Percentiles rank a stretch among this genome's conserved stretches.
phyloP scores from a whole-genome alignment of 2,797 vertebrate genomes.

The Platyrinchus mystaceus region DNA sequence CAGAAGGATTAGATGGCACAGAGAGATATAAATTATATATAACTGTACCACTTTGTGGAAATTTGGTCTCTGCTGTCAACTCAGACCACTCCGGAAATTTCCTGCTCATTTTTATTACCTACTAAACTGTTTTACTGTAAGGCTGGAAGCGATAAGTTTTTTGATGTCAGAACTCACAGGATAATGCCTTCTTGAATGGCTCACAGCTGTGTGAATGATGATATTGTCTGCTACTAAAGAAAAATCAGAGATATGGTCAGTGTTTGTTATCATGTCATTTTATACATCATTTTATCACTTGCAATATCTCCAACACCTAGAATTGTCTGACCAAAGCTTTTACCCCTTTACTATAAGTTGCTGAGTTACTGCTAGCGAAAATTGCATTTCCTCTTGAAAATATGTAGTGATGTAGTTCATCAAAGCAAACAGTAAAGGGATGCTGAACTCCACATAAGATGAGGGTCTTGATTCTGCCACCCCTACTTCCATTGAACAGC shows the following conservation, averaged over 20 bases:
- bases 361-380: slow-evolving; percentile 27
- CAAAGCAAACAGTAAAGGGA: background rate
- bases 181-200: slow-evolving; percentile 59
- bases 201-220: slow-evolving; percentile 61
- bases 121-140: slow-evolving; percentile 51
- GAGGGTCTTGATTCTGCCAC: slow-evolving; percentile 6
- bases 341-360: slow-evolving; percentile 20
- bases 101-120: slow-evolving; percentile 59
- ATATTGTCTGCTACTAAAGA: slow-evolving; percentile 61
- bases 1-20: slow-evolving; percentile 27
- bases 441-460: background rate
- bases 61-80: slow-evolving; percentile 50
- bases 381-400: slow-evolving; percentile 48
- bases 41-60: slow-evolving; percentile 44
- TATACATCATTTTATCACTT: slow-evolving; percentile 59
- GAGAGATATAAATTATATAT: slow-evolving; percentile 53
- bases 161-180: slow-evolving; percentile 55
- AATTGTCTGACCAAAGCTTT: slow-evolving; percentile 56
- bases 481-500: background rate
- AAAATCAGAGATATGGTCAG: slow-evolving; percentile 60
- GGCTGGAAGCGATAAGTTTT: slow-evolving; percentile 55
- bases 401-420: background rate
- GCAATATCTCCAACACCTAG: slow-evolving; percentile 23
- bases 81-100: slow-evolving; percentile 54
- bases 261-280: slow-evolving; percentile 64